A percentile compares a stretch with the other conserved stretches of the same genome.
Conservation (phyloP, 1,140 invertebrate genomes). For the Microplitis demolitor region DNA sequence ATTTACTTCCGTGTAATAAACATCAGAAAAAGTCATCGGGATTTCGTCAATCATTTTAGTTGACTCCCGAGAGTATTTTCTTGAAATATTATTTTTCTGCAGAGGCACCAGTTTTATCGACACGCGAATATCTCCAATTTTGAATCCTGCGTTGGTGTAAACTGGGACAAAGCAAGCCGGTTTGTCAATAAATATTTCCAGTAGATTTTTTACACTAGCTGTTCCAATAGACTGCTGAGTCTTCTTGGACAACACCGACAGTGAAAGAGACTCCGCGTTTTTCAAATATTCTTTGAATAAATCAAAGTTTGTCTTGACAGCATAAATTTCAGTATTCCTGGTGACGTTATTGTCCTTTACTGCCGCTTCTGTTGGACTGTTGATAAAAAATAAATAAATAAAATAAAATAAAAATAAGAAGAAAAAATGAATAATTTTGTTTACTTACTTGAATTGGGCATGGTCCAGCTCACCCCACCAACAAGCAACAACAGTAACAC, state of each 20-base stretch:
- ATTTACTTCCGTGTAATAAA: neutral
- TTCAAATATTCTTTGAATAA: slow-evolving; percentile 54
- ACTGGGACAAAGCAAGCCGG: slow-evolving; percentile 46
- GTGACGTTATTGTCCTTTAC: slow-evolving; percentile 34
- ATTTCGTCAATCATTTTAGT: neutral
- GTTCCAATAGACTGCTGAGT: slow-evolving; percentile 43
- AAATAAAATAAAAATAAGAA: neutral
- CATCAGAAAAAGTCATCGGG: neutral
- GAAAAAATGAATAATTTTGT: neutral
- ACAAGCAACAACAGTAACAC: slow-evolving; percentile 45
- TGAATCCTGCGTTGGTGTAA: slow-evolving; percentile 37
- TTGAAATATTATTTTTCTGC: neutral
- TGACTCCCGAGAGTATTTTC: neutral
- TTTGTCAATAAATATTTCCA: slow-evolving; percentile 42
- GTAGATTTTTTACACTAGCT: slow-evolving; percentile 42
- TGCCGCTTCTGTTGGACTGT: slow-evolving; percentile 41
- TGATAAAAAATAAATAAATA: slow-evolving; percentile 13
- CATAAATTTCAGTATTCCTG: slow-evolving; percentile 39
- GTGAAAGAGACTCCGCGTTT: slow-evolving; percentile 51
- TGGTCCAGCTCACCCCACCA: slow-evolving; percentile 56
- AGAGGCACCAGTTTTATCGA: slow-evolving; percentile 31
- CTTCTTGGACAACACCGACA: slow-evolving; percentile 41
- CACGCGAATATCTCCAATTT: slow-evolving; percentile 48
- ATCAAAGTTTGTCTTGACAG: slow-evolving; percentile 48
- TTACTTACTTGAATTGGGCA: slow-evolving; percentile 49